Evolutionary conservation across 2,888 invertebrate species (phyloP).

Genomic region (Clistopyga incitator): DNA sequence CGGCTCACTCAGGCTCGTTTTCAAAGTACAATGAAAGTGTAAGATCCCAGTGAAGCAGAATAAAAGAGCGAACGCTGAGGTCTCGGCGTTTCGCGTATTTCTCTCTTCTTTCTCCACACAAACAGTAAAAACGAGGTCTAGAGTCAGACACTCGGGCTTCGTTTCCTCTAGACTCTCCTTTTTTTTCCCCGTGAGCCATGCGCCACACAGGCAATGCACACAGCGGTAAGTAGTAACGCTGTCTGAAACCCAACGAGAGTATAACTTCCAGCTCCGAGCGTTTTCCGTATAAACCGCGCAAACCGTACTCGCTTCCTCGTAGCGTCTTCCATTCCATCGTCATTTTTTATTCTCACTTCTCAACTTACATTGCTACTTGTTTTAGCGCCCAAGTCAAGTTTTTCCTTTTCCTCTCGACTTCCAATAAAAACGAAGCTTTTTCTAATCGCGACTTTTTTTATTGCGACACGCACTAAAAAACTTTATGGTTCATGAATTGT

Average conservation of each 20-base stretch:
- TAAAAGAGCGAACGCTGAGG: constrained; percentile 25
- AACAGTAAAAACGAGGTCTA: constrained; percentile 35
- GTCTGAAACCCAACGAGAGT: constrained; percentile 30
- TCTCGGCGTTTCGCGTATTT: constrained; percentile 12
- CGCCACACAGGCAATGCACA: constrained; percentile 1
- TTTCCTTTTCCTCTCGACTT: too few species aligned
- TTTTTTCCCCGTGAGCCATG: not conserved
- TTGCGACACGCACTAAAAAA: too few species aligned
- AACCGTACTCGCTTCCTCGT: not conserved
- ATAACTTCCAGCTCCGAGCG: constrained; percentile 38
- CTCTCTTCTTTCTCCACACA: not conserved
- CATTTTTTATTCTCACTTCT: not conserved
- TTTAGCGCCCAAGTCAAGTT: not conserved
- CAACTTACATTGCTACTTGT: constrained; percentile 7
- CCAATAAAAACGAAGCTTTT: not conserved
- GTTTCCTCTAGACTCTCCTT: not conserved
- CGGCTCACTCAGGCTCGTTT: not conserved
- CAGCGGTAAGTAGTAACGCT: constrained; percentile 29
- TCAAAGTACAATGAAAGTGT: constrained; percentile 12
- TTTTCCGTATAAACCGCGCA: constrained; percentile 28
- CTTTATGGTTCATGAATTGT: too few species aligned
- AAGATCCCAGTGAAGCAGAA: constrained; percentile 17
- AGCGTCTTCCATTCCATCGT: not conserved
- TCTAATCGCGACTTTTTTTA: not conserved
- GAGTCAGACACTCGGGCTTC: constrained; percentile 49